Evolutionary conservation across 2,113 vertebrate species (phyloP).

Genomic region (Corythaixoides concolor): DNA sequence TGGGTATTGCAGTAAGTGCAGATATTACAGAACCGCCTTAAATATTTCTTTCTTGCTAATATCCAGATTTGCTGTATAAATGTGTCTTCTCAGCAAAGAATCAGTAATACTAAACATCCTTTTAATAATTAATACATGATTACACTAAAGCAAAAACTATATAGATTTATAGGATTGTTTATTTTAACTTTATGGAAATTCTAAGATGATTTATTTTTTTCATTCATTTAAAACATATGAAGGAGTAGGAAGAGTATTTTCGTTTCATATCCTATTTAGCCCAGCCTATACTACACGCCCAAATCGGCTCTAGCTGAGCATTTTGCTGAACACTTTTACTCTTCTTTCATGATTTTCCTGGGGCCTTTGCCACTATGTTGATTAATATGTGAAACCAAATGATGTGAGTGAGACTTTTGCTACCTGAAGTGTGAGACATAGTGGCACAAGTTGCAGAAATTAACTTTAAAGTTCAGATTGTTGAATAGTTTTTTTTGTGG

Average conservation of each 20-base stretch:
- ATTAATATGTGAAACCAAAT: slow-evolving; percentile 62
- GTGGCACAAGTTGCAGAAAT: slow-evolving; percentile 23
- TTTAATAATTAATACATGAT: background rate
- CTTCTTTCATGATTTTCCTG: slow-evolving; percentile 29
- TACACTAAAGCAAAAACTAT: background rate
- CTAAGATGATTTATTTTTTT: background rate
- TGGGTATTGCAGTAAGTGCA: background rate
- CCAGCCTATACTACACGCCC: background rate
- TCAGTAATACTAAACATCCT: background rate
- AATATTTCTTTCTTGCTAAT: background rate
- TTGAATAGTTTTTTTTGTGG: slow-evolving; percentile 37
- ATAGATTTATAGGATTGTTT: background rate
- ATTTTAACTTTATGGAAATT: background rate
- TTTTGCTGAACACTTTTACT: slow-evolving; percentile 35
- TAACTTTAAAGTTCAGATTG: slow-evolving; percentile 36
- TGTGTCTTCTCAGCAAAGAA: background rate
- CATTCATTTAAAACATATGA: background rate
- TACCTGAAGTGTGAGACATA: slow-evolving; percentile 2
- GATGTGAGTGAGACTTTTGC: slow-evolving; percentile 20
- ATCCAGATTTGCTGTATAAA: background rate
- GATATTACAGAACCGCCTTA: background rate
- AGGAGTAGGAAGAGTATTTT: background rate
- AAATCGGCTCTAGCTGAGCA: background rate
- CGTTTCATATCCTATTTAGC: background rate
- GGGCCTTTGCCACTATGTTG: slow-evolving; percentile 35